Evolutionary conservation across 2,113 vertebrate genomes (phyloP), one percentile per base, ranked within the genome.

Genomic region (Dicerorhinus sumatrensis): DNA sequence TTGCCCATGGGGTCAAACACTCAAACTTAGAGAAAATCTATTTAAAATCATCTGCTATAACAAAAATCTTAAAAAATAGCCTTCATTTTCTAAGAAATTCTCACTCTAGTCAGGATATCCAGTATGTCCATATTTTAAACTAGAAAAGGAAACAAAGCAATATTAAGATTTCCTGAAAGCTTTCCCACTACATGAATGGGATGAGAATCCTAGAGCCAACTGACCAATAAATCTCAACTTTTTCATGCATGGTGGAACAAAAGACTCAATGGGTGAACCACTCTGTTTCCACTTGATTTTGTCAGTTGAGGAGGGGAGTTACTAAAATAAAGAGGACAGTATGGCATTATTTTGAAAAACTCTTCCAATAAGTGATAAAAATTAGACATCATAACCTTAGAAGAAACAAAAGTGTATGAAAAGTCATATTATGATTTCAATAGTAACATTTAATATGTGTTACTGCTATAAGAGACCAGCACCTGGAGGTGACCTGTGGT

Each of bases 151-250:
- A 98, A 91, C 14, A 62, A 97, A 92, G 81, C 95, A 89, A 75
- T 96, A 97, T 85, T 95, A 95, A 94, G 84, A 96, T 97, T 98
- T 98, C 97, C 97, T 97, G 91, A 89, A 91, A 23, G 56, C 14
- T 80, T 75, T 48, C 42, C 60, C 21, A 25, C 51, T 95, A 8
- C 31, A 33, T 75, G 54, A 89, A 39, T 27, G 42, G 29, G 51
- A 95, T 51, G 72, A 67, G 63, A 58, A 88, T 70, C 27, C 60
- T 73, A 63, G 16, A 96, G 33, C 83, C 87, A 70, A 65, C 25
- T n/a, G 27, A 60, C 62, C 73, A 80, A 84, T 39, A 89, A 62
- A 76, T 48, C 58, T 56, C 88, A 85, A 16, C 23, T 8, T 63
- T 60, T 42, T 72, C 84, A 42, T 5, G 20, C 48, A 69, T 1